Evolutionary conservation across 2,888 invertebrate genomes (phyloP).

Genomic region (Papilio gigon): DNA sequence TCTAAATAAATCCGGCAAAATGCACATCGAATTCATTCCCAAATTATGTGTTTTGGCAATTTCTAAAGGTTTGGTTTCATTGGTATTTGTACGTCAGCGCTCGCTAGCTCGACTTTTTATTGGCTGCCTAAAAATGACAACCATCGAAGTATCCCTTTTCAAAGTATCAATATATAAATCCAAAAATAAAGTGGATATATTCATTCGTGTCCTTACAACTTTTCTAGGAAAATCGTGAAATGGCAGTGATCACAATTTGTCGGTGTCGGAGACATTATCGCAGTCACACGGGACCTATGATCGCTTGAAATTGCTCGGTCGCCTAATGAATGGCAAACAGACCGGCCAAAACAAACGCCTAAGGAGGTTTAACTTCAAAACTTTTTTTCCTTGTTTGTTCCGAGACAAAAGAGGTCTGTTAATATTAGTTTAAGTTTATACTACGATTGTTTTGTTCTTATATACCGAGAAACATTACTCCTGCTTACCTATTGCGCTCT

Average conservation of each 20-base stretch:
- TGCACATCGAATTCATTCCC: no score
- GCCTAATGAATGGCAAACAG: constrained; percentile 63
- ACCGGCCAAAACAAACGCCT: constrained; percentile 43
- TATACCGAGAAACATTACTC: background rate
- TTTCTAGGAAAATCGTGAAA: background rate
- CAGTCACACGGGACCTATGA: constrained; percentile 66
- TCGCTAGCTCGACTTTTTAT: no score
- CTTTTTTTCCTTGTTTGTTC: constrained; percentile 20
- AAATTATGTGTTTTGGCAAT: background rate
- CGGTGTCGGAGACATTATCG: constrained; percentile 58
- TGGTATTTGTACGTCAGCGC: background rate
- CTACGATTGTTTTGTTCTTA: constrained; percentile 11
- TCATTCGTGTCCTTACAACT: background rate
- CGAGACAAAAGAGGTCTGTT: constrained; percentile 19
- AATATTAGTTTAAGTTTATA: constrained; percentile 12
- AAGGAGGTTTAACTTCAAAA: constrained; percentile 37
- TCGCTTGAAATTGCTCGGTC: constrained; percentile 63
- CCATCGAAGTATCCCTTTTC: background rate
- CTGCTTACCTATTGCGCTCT: background rate
- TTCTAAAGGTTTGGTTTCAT: background rate
- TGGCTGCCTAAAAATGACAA: background rate
- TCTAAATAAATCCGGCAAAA: no score
- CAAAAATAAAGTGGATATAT: no score
- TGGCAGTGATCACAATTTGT: background rate
- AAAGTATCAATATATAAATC: no score